phyloP scores from a whole-genome alignment of 2,797 vertebrate species.

The Sardinella longiceps region DNA sequence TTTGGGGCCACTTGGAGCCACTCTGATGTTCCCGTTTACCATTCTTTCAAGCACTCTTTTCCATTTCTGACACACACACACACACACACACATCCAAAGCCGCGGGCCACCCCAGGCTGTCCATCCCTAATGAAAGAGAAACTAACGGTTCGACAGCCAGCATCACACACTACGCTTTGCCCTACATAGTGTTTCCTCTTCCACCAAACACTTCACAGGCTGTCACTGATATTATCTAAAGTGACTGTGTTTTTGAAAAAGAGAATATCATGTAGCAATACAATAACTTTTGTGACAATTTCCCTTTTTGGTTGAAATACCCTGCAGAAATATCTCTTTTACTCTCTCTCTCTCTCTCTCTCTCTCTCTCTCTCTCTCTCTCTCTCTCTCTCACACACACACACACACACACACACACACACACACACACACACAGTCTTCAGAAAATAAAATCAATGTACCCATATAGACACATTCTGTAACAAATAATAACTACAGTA shows the following conservation, averaged over 20 bases:
- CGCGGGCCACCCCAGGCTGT: conserved; percentile 79
- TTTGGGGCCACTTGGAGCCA: conserved; percentile 73
- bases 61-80: conserved; percentile 38
- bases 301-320: conserved; percentile 66
- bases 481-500: neutral
- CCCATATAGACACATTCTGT: neutral
- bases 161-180: conserved; percentile 76
- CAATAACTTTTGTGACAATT: conserved; percentile 71
- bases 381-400: neutral
- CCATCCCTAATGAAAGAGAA: conserved; percentile 86
- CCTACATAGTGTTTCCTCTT: conserved; percentile 72
- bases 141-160: conserved; percentile 73
- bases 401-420: neutral
- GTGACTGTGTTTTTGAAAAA: conserved; percentile 76
- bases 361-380: too few relatives aligned
- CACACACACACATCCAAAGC: neutral
- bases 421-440: neutral
- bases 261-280: conserved; percentile 68
- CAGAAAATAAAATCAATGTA: neutral
- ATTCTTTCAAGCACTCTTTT: conserved; percentile 63
- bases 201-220: conserved; percentile 71
- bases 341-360: neutral
- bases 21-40: conserved; percentile 83
- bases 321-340: conserved; percentile 49
- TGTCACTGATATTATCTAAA: conserved; percentile 77